These are phyloP conservation scores for Drosophila suzukii DNA, from an alignment of 1,140 invertebrate species.

Conservation along the genomic window DNA sequence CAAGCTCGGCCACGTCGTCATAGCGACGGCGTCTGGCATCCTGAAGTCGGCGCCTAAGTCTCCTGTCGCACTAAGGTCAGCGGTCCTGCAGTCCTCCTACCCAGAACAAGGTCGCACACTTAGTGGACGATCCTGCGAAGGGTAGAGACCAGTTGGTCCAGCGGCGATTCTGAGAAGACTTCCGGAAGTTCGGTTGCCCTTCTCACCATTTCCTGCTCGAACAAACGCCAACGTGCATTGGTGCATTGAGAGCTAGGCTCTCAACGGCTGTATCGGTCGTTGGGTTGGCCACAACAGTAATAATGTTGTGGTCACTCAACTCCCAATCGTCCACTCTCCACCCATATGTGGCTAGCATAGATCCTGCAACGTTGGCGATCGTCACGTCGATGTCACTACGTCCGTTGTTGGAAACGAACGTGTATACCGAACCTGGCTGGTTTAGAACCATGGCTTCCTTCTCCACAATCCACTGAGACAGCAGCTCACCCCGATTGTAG, in stretches of 20 bases:
- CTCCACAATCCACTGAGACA: too few species aligned
- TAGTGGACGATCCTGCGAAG: neutral
- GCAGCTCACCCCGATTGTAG: too few species aligned
- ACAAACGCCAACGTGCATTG: too few species aligned
- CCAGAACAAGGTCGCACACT: neutral
- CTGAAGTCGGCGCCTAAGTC: conserved; percentile 22
- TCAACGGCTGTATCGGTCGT: conserved; percentile 7
- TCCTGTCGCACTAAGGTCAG: conserved; percentile 12
- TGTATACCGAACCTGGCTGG: too few species aligned
- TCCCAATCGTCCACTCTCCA: conserved; percentile 39
- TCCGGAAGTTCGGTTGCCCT: neutral
- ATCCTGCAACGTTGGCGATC: too few species aligned
- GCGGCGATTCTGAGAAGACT: too few species aligned
- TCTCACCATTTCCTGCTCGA: too few species aligned
- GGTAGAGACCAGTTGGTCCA: conserved; percentile 7
- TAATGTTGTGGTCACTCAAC: conserved; percentile 30
- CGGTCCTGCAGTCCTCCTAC: conserved; percentile 16
- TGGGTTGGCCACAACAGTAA: conserved; percentile 19
- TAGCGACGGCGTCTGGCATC: neutral
- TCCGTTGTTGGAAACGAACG: too few species aligned
- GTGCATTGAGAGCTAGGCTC: neutral
- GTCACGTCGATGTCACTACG: too few species aligned
- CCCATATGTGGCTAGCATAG: conserved; percentile 13
- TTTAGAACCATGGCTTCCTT: too few species aligned
- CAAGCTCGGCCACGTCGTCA: neutral